phyloP scores from a whole-genome alignment of 2,888 invertebrate genomes.

The Hyalella azteca region DNA sequence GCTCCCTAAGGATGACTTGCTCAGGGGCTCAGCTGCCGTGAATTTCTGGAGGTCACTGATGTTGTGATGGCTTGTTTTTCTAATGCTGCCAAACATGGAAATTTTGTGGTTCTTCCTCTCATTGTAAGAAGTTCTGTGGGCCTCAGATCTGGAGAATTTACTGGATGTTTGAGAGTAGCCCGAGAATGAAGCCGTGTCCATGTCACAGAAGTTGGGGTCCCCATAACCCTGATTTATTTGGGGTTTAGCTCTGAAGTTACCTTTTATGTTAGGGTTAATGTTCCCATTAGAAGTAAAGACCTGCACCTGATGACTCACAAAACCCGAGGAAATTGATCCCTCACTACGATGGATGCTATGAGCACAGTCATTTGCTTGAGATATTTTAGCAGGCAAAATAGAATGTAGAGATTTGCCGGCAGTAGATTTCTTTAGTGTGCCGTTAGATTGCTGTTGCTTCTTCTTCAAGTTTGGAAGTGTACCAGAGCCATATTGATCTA shows the following conservation, averaged over 20 bases:
- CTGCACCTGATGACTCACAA: not conserved
- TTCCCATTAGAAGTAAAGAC: not conserved
- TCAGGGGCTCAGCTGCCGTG: not conserved
- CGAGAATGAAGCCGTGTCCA: not conserved
- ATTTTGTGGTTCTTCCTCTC: slow-evolving; percentile 19
- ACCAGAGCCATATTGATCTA: not conserved
- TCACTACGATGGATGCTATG: not conserved
- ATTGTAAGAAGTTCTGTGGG: not conserved
- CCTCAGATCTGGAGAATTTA: slow-evolving; percentile 2
- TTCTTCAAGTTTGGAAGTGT: slow-evolving; percentile 8
- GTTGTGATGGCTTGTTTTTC: not conserved
- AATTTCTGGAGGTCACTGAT: slow-evolving; percentile 14
- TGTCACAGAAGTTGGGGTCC: not conserved
- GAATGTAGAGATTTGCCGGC: not conserved
- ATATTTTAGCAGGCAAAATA: not conserved
- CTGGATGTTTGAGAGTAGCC: not conserved
- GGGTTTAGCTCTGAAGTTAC: not conserved
- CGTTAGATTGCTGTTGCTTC: not conserved
- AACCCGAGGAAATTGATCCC: not conserved
- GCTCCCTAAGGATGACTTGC: not conserved
- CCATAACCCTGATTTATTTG: not conserved
- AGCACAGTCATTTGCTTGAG: not conserved
- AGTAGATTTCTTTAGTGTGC: too few relatives aligned
- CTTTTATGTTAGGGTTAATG: not conserved
- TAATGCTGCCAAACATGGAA: slow-evolving; percentile 2